Conservation (phyloP, 2,797 vertebrate species). For the Zalophus californianus region DNA sequence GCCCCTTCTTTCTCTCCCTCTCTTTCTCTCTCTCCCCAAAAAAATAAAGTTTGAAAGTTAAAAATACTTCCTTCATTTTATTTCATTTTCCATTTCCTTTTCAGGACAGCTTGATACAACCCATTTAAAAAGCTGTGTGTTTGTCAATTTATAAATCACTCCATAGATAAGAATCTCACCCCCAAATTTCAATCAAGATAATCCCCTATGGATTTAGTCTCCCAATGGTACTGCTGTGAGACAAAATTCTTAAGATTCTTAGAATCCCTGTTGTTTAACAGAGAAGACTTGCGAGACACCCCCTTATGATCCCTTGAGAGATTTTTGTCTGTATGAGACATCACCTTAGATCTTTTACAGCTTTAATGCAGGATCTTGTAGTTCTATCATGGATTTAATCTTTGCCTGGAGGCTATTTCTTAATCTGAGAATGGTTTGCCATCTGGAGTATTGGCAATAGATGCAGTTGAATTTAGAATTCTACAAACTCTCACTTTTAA, state of each 20-base stretch:
- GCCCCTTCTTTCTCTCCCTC: too few species aligned
- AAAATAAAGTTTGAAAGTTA: not conserved
- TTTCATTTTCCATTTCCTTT: not conserved
- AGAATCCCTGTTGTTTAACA: not conserved
- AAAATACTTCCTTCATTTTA: not conserved
- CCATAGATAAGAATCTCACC: not conserved
- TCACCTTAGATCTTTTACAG: not conserved
- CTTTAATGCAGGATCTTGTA: not conserved
- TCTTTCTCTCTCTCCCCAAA: too few species aligned
- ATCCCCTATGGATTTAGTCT: not conserved
- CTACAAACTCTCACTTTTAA: not conserved
- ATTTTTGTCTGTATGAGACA: not conserved
- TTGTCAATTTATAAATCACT: not conserved
- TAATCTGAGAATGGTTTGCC: constrained; percentile 62
- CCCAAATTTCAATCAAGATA: not conserved
- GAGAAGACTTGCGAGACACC: not conserved
- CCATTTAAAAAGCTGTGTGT: not conserved
- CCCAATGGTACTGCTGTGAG: not conserved
- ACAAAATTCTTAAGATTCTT: not conserved
- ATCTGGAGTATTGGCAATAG: constrained; percentile 48
- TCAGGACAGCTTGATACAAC: not conserved
- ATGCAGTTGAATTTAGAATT: constrained; percentile 53
- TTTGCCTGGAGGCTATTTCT: constrained; percentile 46
- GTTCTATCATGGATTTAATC: not conserved
- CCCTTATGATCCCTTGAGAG: not conserved